A percentile compares a stretch with the other conserved stretches of the same genome.
phyloP scores from a whole-genome alignment of 2,113 vertebrate species.

The Lagopus muta region DNA sequence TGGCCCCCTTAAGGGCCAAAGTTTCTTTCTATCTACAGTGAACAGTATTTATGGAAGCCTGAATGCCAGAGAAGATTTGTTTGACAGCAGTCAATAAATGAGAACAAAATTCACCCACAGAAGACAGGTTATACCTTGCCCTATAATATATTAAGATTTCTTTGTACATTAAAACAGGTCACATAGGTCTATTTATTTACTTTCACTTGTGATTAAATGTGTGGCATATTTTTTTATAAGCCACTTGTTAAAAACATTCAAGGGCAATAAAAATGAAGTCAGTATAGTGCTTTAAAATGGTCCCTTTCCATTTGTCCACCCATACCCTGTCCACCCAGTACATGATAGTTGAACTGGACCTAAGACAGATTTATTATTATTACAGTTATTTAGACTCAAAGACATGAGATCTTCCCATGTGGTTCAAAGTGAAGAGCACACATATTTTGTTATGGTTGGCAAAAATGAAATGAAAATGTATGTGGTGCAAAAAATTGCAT shows the following conservation, averaged over 20 bases:
- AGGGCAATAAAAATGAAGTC: background rate
- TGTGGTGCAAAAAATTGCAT: background rate
- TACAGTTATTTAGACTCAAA: background rate
- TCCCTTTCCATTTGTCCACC: background rate
- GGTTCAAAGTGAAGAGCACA: background rate
- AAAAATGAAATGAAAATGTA: background rate
- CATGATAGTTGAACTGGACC: background rate
- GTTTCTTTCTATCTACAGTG: background rate
- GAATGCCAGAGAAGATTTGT: background rate
- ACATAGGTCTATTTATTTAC: background rate
- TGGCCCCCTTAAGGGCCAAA: background rate
- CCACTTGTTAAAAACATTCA: background rate
- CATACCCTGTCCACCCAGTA: background rate
- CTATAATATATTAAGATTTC: background rate
- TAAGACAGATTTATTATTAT: background rate
- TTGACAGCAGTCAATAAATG: background rate
- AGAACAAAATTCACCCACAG: background rate
- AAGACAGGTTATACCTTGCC: background rate
- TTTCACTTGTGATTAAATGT: background rate
- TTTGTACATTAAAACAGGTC: background rate
- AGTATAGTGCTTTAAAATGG: background rate
- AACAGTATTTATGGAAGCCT: background rate
- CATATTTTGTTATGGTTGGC: background rate
- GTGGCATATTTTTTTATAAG: background rate
- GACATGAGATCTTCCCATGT: background rate